These are phyloP conservation scores for Brenthis daphne DNA, from an alignment of 2,888 invertebrate species.

Conservation along the genomic window DNA sequence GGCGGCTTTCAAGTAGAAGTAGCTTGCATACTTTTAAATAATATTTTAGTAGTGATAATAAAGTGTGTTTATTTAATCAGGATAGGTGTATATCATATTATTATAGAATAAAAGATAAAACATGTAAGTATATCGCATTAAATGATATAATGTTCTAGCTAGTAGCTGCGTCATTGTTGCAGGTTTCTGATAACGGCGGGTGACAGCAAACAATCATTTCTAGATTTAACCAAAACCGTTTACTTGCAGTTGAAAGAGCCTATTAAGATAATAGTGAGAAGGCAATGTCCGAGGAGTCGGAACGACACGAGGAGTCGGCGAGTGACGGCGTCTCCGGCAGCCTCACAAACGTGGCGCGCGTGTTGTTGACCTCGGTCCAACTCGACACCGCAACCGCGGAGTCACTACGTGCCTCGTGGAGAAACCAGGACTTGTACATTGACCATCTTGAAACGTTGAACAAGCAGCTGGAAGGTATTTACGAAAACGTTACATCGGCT, in stretches of 20 bases:
- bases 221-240: slow-evolving; percentile 63
- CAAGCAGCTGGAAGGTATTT: slow-evolving; percentile 90
- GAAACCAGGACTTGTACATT: slow-evolving; percentile 89
- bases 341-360: slow-evolving; percentile 79
- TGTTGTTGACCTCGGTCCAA: slow-evolving; percentile 85
- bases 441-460: slow-evolving; percentile 88
- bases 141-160: slow-evolving; percentile 38
- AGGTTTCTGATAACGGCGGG: slow-evolving; percentile 66
- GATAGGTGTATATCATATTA: slow-evolving; percentile 32
- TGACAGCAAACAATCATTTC: slow-evolving; percentile 58
- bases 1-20: slow-evolving; percentile 60
- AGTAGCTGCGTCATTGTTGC: slow-evolving; percentile 49
- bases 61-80: slow-evolving; percentile 43
- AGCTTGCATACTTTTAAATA: slow-evolving; percentile 57
- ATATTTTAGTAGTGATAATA: slow-evolving; percentile 46
- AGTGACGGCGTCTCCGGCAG: slow-evolving; percentile 72
- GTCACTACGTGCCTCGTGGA: slow-evolving; percentile 87
- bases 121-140: slow-evolving; percentile 55
- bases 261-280: slow-evolving; percentile 70
- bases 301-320: slow-evolving; percentile 74
- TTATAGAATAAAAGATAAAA: slow-evolving; percentile 39
- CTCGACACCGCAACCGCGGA: slow-evolving; percentile 84
- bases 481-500: slow-evolving; percentile 75
- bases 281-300: slow-evolving; percentile 80
- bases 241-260: slow-evolving; percentile 75